Evolutionary conservation across 2,113 vertebrate species (phyloP).

Genomic region (Charadrius vociferus): DNA sequence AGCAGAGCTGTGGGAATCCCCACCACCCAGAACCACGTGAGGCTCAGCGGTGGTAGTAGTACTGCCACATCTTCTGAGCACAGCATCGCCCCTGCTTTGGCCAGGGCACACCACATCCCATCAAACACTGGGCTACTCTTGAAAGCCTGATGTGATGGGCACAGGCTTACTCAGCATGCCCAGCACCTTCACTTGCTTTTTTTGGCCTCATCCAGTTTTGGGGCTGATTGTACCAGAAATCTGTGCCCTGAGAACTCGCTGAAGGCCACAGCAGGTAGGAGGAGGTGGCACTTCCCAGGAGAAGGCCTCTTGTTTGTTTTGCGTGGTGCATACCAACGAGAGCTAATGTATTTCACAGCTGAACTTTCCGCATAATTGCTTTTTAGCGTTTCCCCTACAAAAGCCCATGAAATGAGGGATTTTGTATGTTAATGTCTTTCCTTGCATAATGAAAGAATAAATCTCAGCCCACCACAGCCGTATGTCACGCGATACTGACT

Average conservation of each 20-base stretch:
- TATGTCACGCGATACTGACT: not conserved
- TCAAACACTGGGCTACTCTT: not conserved
- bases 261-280: not conserved
- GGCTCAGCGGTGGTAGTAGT: fast-evolving
- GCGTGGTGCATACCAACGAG: fast-evolving
- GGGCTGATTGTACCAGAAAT: not conserved
- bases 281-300: not conserved
- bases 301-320: not conserved
- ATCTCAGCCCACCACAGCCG: not conserved
- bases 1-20: not conserved
- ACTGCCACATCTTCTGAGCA: not conserved
- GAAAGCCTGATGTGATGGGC: not conserved
- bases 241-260: not conserved
- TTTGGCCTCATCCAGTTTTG: not conserved
- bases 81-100: not conserved
- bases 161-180: fast-evolving
- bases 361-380: not conserved
- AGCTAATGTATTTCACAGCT: not conserved
- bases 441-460: not conserved
- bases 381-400: not conserved
- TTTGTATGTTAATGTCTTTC: not conserved
- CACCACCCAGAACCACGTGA: not conserved
- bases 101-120: not conserved
- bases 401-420: not conserved
- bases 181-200: not conserved